phyloP scores from a whole-genome alignment of 2,797 vertebrate genomes.

The Hydrocynus forskahlii region DNA sequence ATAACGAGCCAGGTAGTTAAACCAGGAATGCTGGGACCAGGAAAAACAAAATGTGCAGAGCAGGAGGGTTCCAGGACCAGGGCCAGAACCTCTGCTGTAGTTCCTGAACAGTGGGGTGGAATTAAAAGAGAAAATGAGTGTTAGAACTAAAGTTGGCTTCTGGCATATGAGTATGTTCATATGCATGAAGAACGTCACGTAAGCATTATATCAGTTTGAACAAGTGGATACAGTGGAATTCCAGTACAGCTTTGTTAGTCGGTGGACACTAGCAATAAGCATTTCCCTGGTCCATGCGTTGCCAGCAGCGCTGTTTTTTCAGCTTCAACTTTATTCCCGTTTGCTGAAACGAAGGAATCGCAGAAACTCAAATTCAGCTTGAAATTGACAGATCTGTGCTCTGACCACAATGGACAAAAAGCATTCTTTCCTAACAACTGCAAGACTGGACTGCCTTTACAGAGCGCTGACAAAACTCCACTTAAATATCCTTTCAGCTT shows the following conservation, averaged over 20 bases:
- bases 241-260: neutral
- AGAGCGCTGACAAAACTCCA: neutral
- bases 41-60: too few relatives aligned
- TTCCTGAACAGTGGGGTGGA: neutral
- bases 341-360: neutral
- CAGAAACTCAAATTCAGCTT: too few relatives aligned
- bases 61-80: too few relatives aligned
- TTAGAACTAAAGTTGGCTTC: neutral
- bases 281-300: neutral
- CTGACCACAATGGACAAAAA: neutral
- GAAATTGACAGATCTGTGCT: neutral
- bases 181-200: neutral
- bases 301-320: neutral
- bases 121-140: neutral
- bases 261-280: conserved; percentile 11
- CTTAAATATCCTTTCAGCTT: neutral
- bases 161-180: neutral
- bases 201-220: neutral
- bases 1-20: too few relatives aligned
- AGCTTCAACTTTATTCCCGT: neutral
- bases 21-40: too few relatives aligned
- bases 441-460: neutral
- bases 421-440: neutral
- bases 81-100: neutral
- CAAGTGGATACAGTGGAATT: neutral